These are phyloP conservation scores for Timandra comae DNA, from an alignment of 2,888 invertebrate species.

Conservation along the genomic window DNA sequence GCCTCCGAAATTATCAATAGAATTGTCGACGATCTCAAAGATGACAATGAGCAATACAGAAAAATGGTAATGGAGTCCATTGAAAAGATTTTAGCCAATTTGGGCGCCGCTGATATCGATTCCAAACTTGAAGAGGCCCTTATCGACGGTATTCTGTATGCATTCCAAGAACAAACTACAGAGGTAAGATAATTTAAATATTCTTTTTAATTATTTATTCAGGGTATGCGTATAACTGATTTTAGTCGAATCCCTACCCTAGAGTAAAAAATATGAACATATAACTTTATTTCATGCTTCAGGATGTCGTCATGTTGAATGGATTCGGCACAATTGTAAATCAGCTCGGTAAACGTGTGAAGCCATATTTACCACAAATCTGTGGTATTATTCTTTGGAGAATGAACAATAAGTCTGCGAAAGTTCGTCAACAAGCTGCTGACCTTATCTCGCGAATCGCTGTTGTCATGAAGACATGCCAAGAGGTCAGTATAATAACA, in stretches of 20 bases:
- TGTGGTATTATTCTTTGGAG: constrained; percentile 99
- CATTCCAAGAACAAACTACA: constrained; percentile 99
- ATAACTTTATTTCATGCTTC: constrained; percentile 19
- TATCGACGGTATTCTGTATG: constrained; percentile 99
- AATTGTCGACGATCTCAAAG: constrained; percentile 99
- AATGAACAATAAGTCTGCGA: constrained; percentile 99
- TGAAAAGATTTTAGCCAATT: constrained; percentile 98
- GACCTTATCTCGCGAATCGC: constrained; percentile 99
- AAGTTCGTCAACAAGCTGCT: constrained; percentile 99
- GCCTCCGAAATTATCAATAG: constrained; percentile 99
- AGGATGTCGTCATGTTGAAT: constrained; percentile 99
- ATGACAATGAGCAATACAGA: constrained; percentile 99
- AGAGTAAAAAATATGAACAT: neutral
- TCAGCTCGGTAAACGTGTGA: constrained; percentile 97
- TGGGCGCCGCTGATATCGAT: constrained; percentile 99
- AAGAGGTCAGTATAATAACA: constrained; percentile 80
- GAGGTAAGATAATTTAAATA: constrained; percentile 78
- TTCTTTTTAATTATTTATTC: no score
- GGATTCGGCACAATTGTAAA: constrained; percentile 99
- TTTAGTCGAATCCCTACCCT: neutral
- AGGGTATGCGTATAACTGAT: no score
- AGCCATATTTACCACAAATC: constrained; percentile 99
- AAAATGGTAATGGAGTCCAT: constrained; percentile 99
- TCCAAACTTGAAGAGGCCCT: constrained; percentile 98
- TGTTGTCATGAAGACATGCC: constrained; percentile 99